Percentiles rank a stretch among this genome's conserved stretches.
Conservation (phyloP, 1,140 invertebrate genomes). For the Drosophila hydei region DNA sequence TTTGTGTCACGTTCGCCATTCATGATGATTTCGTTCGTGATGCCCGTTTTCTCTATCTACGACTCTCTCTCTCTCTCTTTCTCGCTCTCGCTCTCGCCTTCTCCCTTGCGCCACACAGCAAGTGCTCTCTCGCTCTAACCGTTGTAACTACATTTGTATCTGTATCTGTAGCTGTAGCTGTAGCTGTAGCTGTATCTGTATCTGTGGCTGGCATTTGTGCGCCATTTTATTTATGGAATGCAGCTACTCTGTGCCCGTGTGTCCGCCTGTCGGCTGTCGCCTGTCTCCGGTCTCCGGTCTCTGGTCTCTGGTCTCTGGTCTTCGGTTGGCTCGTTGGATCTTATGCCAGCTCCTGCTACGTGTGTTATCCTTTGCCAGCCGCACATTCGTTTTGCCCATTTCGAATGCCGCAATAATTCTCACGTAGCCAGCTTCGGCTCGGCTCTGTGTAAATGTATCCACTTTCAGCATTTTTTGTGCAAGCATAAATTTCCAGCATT, state of each 20-base stretch:
- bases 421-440: constrained; percentile 51
- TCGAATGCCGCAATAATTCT: constrained; percentile 74
- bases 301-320: constrained; percentile 25
- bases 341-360: constrained; percentile 44
- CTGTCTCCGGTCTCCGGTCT: neutral
- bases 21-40: constrained; percentile 75
- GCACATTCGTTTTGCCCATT: constrained; percentile 65
- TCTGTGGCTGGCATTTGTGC: constrained; percentile 67
- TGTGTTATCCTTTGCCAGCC: constrained; percentile 69
- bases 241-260: constrained; percentile 63
- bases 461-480: constrained; percentile 68
- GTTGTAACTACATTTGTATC: constrained; percentile 13
- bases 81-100: constrained; percentile 13
- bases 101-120: neutral
- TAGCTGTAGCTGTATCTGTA: constrained; percentile 12
- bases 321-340: constrained; percentile 11
- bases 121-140: constrained; percentile 20
- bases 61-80: constrained; percentile 1
- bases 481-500: constrained; percentile 77
- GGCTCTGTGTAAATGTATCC: constrained; percentile 62
- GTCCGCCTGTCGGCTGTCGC: constrained; percentile 12
- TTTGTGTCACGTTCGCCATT: constrained; percentile 81
- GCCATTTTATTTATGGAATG: constrained; percentile 81
- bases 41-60: neutral
- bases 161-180: constrained; percentile 21